A percentile compares a stretch with the other conserved stretches of the same genome.
These are phyloP conservation scores for Acanthurus tractus DNA, from an alignment of 2,797 vertebrate species.

Conservation along the genomic window DNA sequence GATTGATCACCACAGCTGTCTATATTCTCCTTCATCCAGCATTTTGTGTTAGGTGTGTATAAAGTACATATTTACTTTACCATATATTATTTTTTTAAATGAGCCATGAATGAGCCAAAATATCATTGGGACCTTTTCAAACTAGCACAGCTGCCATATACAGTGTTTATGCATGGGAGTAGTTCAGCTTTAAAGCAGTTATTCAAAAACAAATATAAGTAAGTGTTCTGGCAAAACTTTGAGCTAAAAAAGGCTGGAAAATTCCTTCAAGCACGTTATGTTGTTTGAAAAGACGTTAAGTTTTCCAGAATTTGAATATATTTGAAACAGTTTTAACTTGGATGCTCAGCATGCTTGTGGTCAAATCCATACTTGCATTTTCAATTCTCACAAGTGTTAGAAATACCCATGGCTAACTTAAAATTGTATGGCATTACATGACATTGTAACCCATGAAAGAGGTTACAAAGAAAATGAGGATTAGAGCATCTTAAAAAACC, in stretches of 20 bases:
- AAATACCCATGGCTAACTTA: slow-evolving; percentile 73
- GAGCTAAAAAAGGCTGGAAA: slow-evolving; percentile 19
- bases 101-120: too few species aligned
- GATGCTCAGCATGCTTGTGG: slow-evolving; percentile 64
- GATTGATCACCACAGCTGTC: slow-evolving; percentile 10
- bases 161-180: too few species aligned
- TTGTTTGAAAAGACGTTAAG: slow-evolving; percentile 47
- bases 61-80: neutral
- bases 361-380: slow-evolving; percentile 71
- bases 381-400: slow-evolving; percentile 64
- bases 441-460: slow-evolving; percentile 78
- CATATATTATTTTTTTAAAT: too few species aligned
- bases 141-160: too few species aligned
- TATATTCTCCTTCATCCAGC: neutral
- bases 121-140: too few species aligned
- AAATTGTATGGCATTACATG: slow-evolving; percentile 76
- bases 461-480: slow-evolving; percentile 78
- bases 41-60: neutral
- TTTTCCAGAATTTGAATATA: slow-evolving; percentile 51
- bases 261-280: slow-evolving; percentile 64
- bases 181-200: slow-evolving; percentile 1
- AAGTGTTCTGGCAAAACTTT: slow-evolving; percentile 55
- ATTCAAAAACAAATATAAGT: slow-evolving; percentile 40
- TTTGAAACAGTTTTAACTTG: slow-evolving; percentile 52
- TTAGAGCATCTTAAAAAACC: slow-evolving; percentile 63